Base-by-base conservation (phyloP, 1,140 invertebrate genomes). In the Pollicipes pollicipes region DNA sequence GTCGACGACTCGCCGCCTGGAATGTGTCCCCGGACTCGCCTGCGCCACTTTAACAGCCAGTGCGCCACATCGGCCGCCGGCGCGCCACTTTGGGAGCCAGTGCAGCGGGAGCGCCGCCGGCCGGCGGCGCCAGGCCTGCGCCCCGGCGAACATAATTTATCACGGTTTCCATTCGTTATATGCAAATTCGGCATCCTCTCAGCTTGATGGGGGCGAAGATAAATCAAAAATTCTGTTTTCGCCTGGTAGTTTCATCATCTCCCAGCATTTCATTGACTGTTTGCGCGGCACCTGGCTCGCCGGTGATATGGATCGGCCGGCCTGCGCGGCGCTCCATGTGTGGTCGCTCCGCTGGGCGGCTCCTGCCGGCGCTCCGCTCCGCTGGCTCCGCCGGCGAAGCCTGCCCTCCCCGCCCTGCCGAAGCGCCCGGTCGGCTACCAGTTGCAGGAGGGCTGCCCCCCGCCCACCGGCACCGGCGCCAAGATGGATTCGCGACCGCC, bases 211-310 rank as follows among this genome's bases (percentile, higher is more conserved):
- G 45, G 24, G 45, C 45, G 17, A 21, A 58, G 45, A 58, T 58
- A 58, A 58, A 58, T 58, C 45, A 58, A 58, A 58, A 58, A 58
- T 58, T 58, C 45, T 58, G 45, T 58, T 58, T 58, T 58, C 45
- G 45, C 45, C 45, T 58, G 45, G 45, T 58, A 58, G 45, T 58
- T 58, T 58, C 10, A 6, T 58, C 45, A 58, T 58, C 45, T 58
- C 45, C 6, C 45, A 58, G 45, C 45, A 21, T 58, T 58, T 58
- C 45, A 58, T 58, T 58, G 45, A 58, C 45, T 58, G 45, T 58
- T 58, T 58, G 45, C 45, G 13, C 45, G 45, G 45, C 17, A 58
- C 45, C 45, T 58, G 45, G 24, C 13, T 10, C 45, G 45, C 32
- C 13, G 17, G 13, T 24, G 45, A 10, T 24, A 24, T 2, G 2